A percentile compares a stretch with the other conserved stretches of the same genome.
These are phyloP conservation scores for Stegana nigrithorax DNA, from an alignment of 2,888 invertebrate genomes.

Conservation along the genomic window DNA sequence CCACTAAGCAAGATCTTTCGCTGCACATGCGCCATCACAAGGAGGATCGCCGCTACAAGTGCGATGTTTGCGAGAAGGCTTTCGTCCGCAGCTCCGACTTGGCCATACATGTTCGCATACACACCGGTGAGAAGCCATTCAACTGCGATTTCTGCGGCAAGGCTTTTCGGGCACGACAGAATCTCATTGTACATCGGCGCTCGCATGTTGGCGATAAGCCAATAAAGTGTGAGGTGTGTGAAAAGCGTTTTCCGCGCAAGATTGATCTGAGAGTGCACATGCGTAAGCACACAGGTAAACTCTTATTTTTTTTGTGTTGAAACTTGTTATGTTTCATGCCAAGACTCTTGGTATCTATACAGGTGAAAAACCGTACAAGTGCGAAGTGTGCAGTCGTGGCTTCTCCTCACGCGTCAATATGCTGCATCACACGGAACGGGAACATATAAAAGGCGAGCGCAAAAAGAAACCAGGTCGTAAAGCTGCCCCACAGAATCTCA, in stretches of 20 bases:
- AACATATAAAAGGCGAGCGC: slow-evolving; percentile 44
- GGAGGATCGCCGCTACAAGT: slow-evolving; percentile 62
- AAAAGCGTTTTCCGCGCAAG: slow-evolving; percentile 63
- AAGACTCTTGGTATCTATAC: neutral
- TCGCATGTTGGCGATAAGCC: slow-evolving; percentile 61
- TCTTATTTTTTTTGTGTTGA: neutral
- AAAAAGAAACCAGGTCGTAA: slow-evolving; percentile 37
- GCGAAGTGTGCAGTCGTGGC: slow-evolving; percentile 56
- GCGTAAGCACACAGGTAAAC: slow-evolving; percentile 61
- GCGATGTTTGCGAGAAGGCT: slow-evolving; percentile 58
- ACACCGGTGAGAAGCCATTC: slow-evolving; percentile 64
- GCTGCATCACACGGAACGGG: slow-evolving; percentile 57
- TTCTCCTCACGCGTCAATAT: slow-evolving; percentile 64
- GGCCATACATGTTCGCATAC: slow-evolving; percentile 61
- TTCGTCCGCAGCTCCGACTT: slow-evolving; percentile 64
- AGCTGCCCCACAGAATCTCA: slow-evolving; percentile 43
- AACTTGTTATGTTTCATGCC: neutral
- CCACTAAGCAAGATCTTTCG: slow-evolving; percentile 61
- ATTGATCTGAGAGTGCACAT: slow-evolving; percentile 65
- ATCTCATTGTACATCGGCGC: slow-evolving; percentile 63
- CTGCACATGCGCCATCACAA: slow-evolving; percentile 64
- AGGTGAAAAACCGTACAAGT: slow-evolving; percentile 63
- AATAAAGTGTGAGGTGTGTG: slow-evolving; percentile 62
- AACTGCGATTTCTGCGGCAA: slow-evolving; percentile 61
- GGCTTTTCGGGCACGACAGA: slow-evolving; percentile 64